Base-by-base conservation (phyloP, 2,797 vertebrate genomes). In the Triplophysa bombifrons region DNA sequence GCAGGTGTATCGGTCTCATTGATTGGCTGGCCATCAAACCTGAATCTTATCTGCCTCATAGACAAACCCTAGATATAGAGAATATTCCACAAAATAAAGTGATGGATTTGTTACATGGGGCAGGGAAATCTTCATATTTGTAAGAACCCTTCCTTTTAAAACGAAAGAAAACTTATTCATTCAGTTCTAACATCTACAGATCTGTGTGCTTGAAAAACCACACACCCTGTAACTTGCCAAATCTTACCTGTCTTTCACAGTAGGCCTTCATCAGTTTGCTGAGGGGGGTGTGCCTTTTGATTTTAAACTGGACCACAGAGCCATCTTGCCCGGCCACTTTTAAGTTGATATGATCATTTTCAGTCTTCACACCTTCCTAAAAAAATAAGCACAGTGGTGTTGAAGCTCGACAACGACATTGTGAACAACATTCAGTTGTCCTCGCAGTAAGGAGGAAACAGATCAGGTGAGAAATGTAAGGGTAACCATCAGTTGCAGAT, bases 221-320 rank as follows among this genome's bases (percentile, higher is more conserved):
- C 63, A 41, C 10, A 41, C 41, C 2, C 41, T 11, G 10, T 41
- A 41, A 41, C 10, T 41, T 41, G 9, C 48, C 2, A 50, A 17
- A 14, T 50, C 16, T 50, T 53, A 94, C 96, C 96, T 96, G 95
- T 89, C 95, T 93, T 90, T 96, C 95, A 74, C 96, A 97, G 92
- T 96, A 96, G 0, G 94, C 96, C 86, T 95, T 96, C 96, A 98
- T 97, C 64, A 97, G 91, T 92, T 96, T 96, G 93, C 91, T 94
- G 85, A 98, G 93, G 0, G 95, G 95, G 5, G 95, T 95, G 84
- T 96, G 96, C 84, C 96, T 93, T 88, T 96, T 98, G 85, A 96
- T 97, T 88, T 97, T 95, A 86, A 98, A 97, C 87, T 95, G 95
- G 85, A 96, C 96, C 44, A 96, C 94, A 0, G 96, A 97, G 20